Evolutionary conservation across 2,888 invertebrate species (phyloP), one percentile per base, ranked within the genome.

Genomic region (Drosophila ezoana): DNA sequence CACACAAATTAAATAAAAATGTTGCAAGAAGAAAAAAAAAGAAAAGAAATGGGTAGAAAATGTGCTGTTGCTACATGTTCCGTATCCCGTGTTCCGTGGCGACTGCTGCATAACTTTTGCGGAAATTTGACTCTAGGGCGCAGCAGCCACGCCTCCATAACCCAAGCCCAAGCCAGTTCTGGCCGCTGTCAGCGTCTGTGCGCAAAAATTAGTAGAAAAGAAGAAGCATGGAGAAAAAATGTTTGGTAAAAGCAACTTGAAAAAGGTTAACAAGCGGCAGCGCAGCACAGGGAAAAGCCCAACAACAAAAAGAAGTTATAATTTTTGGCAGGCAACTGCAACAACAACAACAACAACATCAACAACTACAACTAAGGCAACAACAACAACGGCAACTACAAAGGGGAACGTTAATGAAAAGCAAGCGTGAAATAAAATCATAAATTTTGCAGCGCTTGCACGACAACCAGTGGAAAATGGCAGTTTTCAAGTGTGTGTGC

Each of bases 351-450:
- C 45, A 54, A 16, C 52, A 59, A 78, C 62, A 65, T 57, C 57
- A 57, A 40, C 61, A 53, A 35, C 43, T 32, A 40, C 33, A 43
- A 33, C 44, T 44, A 38, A 37, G 53, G 61, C 38, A 58, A 54
- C 61, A 63, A 47, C 45, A 47, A 35, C 49, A 35, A 38, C 45
- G 33, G 18, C 47, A 61, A 73, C 73, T 62, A 66, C 59, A 62
- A 72, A 77, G 57, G 62, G 56, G 38, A 44, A 84, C 84, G 85
- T 87, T 85, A 87, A 87, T 85, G 88, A 85, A 85, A 85, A 87
- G 85, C 88, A 87, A 87, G 85, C 85, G 85, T 87, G 88, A 87
- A 85, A 87, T 87, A 85, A 87, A 85, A 85, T 85, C 85, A 87
- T 85, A 85, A 85, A 85, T 85, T 85, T 75, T 87, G 79, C 86